Evolutionary conservation across 2,797 vertebrate genomes (phyloP).

Genomic region (Lepilemur septentrionalis): DNA sequence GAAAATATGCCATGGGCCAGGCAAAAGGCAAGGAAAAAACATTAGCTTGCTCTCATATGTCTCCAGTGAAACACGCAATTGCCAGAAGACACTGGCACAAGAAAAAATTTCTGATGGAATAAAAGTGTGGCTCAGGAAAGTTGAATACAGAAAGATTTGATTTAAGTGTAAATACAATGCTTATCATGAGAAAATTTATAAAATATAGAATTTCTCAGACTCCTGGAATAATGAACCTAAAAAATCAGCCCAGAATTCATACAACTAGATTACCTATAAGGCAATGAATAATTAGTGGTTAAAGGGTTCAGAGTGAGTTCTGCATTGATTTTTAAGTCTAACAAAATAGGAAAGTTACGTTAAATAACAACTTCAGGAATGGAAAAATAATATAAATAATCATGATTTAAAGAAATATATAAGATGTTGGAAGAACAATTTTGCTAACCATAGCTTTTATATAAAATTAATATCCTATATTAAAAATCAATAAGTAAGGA

Average conservation of each 20-base stretch:
- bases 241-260: background rate
- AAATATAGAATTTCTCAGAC: background rate
- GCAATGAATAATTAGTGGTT: background rate
- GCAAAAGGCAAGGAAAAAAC: background rate
- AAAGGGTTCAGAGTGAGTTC: rapidly evolving
- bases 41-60: background rate
- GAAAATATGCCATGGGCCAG: background rate
- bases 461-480: background rate
- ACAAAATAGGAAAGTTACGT: background rate
- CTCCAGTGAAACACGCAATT: background rate
- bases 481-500: background rate
- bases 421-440: background rate
- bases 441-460: background rate
- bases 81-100: background rate
- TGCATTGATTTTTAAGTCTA: background rate
- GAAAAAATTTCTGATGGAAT: background rate
- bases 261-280: background rate
- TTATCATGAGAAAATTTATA: background rate
- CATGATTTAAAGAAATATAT: background rate
- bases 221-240: background rate
- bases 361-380: background rate
- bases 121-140: background rate
- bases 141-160: background rate
- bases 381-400: background rate
- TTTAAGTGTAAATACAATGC: background rate